A percentile compares a stretch with the other conserved stretches of the same genome.
Conservation (phyloP, 2,797 vertebrate species). For the Oophaga sylvatica region DNA sequence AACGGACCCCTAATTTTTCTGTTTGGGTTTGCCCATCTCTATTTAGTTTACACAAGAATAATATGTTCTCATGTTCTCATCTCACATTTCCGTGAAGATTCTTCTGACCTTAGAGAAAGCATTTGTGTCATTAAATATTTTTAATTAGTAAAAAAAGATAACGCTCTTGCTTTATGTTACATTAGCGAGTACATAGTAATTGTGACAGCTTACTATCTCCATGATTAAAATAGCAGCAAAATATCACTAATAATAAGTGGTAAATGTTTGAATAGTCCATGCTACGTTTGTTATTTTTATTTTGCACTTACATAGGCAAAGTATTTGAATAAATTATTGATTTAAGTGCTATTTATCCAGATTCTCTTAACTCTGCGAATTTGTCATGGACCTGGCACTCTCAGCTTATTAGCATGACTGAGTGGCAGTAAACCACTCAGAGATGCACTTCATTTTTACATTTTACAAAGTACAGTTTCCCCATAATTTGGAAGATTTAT, state of each 20-base stretch:
- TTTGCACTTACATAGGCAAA: background rate
- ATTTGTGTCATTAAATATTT: too few relatives aligned
- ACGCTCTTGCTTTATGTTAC: background rate
- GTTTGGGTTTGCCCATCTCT: too few relatives aligned
- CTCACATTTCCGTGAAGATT: too few relatives aligned
- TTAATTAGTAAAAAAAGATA: background rate
- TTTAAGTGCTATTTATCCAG: slow-evolving; percentile 6
- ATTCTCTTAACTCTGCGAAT: background rate
- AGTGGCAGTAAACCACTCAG: slow-evolving; percentile 1
- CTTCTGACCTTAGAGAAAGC: too few relatives aligned
- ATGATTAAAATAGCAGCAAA: background rate
- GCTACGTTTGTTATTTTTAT: background rate
- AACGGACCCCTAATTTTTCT: too few relatives aligned
- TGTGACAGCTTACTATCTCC: background rate
- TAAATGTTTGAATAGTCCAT: background rate
- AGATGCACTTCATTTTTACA: background rate
- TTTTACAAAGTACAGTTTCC: background rate
- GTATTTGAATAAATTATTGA: slow-evolving; percentile 3
- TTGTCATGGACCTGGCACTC: background rate
- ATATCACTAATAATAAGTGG: background rate
- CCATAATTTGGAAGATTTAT: background rate
- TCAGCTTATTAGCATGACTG: background rate
- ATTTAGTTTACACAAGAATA: too few relatives aligned
- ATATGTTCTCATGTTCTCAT: too few relatives aligned
- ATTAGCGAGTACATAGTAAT: background rate